Evolutionary conservation across 2,113 vertebrate species (phyloP).

Genomic region (Empidonax traillii): DNA sequence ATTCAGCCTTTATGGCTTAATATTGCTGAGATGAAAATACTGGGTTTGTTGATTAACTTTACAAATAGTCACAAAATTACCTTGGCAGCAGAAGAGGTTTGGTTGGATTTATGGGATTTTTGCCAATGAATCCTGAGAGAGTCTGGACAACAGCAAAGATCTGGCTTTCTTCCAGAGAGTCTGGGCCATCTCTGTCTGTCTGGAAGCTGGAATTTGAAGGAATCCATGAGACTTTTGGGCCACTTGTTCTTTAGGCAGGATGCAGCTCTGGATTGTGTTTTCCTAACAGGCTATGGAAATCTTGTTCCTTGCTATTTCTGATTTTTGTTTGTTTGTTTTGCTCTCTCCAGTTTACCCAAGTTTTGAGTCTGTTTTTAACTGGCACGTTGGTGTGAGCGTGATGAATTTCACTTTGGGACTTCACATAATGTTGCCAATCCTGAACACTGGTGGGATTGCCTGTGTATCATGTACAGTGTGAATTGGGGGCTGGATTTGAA

Average conservation of each 20-base stretch:
- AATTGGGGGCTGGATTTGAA: conserved; percentile 24
- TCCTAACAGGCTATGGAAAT: background rate
- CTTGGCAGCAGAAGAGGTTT: background rate
- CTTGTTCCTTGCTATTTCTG: background rate
- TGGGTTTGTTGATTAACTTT: background rate
- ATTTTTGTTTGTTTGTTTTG: background rate
- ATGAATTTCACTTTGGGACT: background rate
- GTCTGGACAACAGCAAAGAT: background rate
- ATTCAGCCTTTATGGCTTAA: background rate
- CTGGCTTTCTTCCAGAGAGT: background rate
- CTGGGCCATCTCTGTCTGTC: background rate
- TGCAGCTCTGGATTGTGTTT: background rate
- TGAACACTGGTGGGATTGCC: background rate
- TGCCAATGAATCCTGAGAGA: background rate
- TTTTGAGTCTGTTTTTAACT: background rate
- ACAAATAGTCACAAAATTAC: background rate
- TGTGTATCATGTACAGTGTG: background rate
- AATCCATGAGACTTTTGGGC: background rate
- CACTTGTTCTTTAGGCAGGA: background rate
- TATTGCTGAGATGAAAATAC: background rate
- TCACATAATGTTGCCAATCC: background rate
- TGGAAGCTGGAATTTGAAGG: background rate
- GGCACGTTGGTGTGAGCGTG: background rate
- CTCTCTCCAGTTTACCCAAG: background rate
- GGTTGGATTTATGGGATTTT: background rate